Evolutionary conservation across 2,113 vertebrate species (phyloP).

Genomic region (Taxidea taxus): DNA sequence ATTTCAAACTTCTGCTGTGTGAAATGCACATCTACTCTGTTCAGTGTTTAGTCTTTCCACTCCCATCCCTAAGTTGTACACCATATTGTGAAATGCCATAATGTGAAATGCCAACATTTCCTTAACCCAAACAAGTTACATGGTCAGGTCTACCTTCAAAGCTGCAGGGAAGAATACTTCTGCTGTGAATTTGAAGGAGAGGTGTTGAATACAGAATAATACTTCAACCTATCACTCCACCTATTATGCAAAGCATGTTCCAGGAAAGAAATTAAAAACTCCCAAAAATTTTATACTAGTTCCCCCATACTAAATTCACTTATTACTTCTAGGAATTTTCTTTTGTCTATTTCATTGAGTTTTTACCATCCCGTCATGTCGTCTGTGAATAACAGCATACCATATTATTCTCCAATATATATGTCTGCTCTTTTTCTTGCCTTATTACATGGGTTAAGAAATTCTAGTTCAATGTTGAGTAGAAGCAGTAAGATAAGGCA

Average conservation of each 20-base stretch:
- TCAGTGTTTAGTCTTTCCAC: neutral
- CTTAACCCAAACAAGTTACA: neutral
- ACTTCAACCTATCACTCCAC: neutral
- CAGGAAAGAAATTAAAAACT: neutral
- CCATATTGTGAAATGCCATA: neutral
- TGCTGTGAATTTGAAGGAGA: neutral
- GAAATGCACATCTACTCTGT: neutral
- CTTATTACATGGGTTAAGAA: neutral
- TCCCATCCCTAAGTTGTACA: neutral
- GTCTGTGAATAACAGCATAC: neutral
- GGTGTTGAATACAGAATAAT: neutral
- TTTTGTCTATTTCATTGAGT: neutral
- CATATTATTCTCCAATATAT: neutral
- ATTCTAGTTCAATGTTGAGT: neutral
- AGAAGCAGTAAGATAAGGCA: neutral
- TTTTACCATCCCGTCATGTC: neutral
- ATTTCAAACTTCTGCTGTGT: neutral
- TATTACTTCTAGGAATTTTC: neutral
- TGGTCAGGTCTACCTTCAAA: neutral
- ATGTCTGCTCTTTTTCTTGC: neutral
- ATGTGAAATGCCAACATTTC: neutral
- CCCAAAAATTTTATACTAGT: neutral
- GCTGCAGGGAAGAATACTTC: neutral
- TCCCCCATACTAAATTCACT: neutral
- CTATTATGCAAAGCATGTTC: neutral